Evolutionary conservation across 2,888 invertebrate species (phyloP), one percentile per base, ranked within the genome.

Genomic region (Boloria selene): DNA sequence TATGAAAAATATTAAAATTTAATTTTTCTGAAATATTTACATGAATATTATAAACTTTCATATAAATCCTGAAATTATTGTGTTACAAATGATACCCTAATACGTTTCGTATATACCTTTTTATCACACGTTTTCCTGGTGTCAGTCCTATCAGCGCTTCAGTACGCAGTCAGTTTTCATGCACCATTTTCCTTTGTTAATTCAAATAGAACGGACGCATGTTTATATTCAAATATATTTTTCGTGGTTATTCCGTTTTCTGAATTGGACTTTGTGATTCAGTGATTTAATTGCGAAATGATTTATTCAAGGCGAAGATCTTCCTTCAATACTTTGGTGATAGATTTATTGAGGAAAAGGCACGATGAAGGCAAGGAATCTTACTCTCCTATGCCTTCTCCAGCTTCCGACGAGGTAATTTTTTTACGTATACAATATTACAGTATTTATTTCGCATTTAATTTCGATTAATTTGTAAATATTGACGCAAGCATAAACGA

Each of bases 171-270:
- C 66, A 68, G 70, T 71, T 84, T 84, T 82, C 83, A 79, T 61
- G 42, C 77, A 81, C 75, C 87, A 91, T 90, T 91, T 89, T 88
- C 90, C 88, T 84, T 74, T 80, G 84, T 81, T 78, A 83, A 81
- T 85, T 86, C 86, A 79, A 71, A 73, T 79, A 73, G 86, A 73
- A 77, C 88, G 87, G 79, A 88, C 90, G 90, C 77, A 78, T 69
- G 72, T 74, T 72, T 71, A 78, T 69, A 71, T 74, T 72, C 71
- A 70, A 70, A 45, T 69, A 71, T 65, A 68, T 63, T 69, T 69
- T 65, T 56, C 26, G n/a, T 10, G 31, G 53, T 13, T 26, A 56
- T 44, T 58, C 45, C 38, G 38, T 53, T 67, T 58, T 61, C 45
- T 56, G 13, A 63, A 64, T 14, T 52, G 44, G 14, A 54, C 18